Percentiles rank a stretch among this genome's conserved stretches.
phyloP scores from a whole-genome alignment of 2,113 vertebrate genomes.

The Sander vitreus region DNA sequence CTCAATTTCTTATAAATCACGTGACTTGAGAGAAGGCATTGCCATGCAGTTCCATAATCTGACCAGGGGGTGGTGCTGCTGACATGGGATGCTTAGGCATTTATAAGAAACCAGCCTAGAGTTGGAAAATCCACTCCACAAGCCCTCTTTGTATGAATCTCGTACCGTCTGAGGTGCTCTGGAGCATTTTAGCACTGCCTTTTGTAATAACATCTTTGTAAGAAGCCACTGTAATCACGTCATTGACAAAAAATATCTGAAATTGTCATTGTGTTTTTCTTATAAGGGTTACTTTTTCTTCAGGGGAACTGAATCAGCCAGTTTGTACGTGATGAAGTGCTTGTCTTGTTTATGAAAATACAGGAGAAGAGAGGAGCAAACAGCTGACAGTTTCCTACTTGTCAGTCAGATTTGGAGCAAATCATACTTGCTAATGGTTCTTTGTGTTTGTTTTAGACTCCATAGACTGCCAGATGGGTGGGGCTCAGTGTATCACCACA shows the following conservation, averaged over 20 bases:
- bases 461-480: neutral
- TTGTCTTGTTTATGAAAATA: neutral
- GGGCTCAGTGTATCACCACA: neutral
- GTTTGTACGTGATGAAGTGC: neutral
- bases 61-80: conserved; percentile 32
- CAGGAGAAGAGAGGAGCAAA: neutral
- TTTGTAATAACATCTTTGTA: neutral
- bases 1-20: conserved; percentile 66
- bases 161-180: neutral
- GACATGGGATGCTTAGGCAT: neutral
- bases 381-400: neutral
- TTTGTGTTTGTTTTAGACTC: neutral
- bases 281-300: neutral
- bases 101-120: conserved; percentile 36
- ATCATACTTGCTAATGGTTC: neutral
- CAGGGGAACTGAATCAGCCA: neutral
- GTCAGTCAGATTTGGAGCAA: neutral
- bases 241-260: neutral
- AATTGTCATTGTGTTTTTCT: neutral
- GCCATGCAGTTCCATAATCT: neutral
- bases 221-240: neutral
- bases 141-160: neutral
- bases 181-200: neutral
- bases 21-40: conserved; percentile 50
- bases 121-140: conserved; percentile 30